phyloP scores from a whole-genome alignment of 1,140 invertebrate species.

The Eueides isabella region DNA sequence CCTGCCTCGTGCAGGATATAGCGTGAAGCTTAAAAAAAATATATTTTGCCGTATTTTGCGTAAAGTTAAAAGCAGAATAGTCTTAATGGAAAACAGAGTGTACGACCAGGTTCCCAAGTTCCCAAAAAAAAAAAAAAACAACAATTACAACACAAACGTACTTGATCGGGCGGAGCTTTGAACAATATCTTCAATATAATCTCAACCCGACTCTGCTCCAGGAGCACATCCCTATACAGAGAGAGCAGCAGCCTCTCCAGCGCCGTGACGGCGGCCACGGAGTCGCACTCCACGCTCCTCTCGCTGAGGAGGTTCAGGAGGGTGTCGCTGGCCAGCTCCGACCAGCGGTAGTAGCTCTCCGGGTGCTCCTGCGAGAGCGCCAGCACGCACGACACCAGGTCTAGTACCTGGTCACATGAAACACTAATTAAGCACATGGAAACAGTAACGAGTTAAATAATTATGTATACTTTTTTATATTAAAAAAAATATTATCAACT shows the following conservation, averaged over 20 bases:
- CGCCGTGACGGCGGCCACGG: constrained; percentile 77
- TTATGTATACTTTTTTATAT: too few relatives aligned
- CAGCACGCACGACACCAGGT: constrained; percentile 85
- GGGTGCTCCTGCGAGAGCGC: constrained; percentile 85
- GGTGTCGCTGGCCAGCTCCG: constrained; percentile 88
- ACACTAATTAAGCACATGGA: background rate
- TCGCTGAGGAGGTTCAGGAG: constrained; percentile 86
- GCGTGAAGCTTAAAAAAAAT: too few relatives aligned
- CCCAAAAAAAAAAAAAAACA: too few relatives aligned
- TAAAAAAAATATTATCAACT: too few relatives aligned
- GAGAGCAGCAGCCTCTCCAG: constrained; percentile 86
- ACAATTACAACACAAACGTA: constrained; percentile 58
- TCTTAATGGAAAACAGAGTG: too few relatives aligned
- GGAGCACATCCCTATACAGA: constrained; percentile 86
- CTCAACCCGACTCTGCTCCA: constrained; percentile 87
- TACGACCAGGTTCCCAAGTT: too few relatives aligned
- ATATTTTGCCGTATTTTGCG: too few relatives aligned
- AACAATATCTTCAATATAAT: constrained; percentile 89
- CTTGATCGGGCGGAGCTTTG: constrained; percentile 84
- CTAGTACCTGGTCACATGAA: constrained; percentile 81
- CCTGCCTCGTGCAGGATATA: too few relatives aligned
- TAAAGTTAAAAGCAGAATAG: too few relatives aligned
- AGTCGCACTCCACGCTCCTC: constrained; percentile 85
- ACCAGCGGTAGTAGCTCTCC: constrained; percentile 91
- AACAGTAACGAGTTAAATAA: too few relatives aligned